Conservation (phyloP, 2,113 vertebrate species). For the Larimichthys crocea region DNA sequence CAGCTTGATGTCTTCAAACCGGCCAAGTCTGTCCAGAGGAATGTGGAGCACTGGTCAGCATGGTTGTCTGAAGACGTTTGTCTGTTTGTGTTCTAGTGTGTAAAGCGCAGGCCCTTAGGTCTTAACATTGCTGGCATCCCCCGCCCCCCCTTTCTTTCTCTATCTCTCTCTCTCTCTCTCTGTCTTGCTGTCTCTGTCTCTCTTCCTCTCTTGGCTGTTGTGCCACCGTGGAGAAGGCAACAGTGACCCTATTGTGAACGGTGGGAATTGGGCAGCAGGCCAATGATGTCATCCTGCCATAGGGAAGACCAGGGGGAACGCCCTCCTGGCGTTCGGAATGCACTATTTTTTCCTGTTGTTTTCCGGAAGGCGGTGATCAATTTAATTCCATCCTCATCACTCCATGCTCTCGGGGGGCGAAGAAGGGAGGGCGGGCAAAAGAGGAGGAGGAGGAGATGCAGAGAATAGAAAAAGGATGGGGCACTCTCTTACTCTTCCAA, state of each 20-base stretch:
- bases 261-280: constrained; percentile 81
- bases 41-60: constrained; percentile 39
- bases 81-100: constrained; percentile 45
- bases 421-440: neutral
- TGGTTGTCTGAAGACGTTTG: constrained; percentile 47
- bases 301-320: constrained; percentile 76
- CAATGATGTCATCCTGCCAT: constrained; percentile 84
- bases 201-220: constrained; percentile 67
- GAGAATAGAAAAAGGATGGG: constrained; percentile 54
- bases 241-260: constrained; percentile 81
- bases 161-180: constrained; percentile 34
- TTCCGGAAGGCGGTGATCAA: constrained; percentile 79
- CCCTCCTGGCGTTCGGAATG: constrained; percentile 79
- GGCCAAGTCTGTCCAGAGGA: constrained; percentile 44
- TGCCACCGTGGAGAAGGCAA: constrained; percentile 73
- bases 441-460: constrained; percentile 52
- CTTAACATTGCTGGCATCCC: constrained; percentile 47
- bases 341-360: constrained; percentile 77
- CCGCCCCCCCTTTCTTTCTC: constrained; percentile 13
- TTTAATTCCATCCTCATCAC: constrained; percentile 79
- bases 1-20: constrained; percentile 43
- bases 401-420: constrained; percentile 33
- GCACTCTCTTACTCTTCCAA: constrained; percentile 26
- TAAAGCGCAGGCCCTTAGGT: constrained; percentile 49
- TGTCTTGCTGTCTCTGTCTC: constrained; percentile 44